Percentiles rank a stretch among this genome's conserved stretches.
Conservation (phyloP, 2,797 vertebrate genomes). For the Aldrovandia affinis region DNA sequence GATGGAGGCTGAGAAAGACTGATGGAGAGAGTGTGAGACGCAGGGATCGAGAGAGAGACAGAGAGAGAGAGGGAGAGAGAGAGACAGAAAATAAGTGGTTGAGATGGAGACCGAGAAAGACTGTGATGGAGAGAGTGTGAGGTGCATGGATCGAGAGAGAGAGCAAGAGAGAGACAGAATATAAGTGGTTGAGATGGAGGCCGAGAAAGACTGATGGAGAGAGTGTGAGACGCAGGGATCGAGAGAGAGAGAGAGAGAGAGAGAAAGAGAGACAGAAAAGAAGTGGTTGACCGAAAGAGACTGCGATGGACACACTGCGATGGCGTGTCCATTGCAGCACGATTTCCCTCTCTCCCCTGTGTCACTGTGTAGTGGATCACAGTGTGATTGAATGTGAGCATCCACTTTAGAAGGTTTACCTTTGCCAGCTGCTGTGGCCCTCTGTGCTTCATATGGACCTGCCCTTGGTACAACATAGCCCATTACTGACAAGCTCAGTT, state of each 20-base stretch:
- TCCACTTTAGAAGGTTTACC: background rate
- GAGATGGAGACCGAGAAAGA: background rate
- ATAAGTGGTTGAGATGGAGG: too few relatives aligned
- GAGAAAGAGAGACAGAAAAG: background rate
- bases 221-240: too few relatives aligned
- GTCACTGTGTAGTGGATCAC: too few relatives aligned
- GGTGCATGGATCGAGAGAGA: constrained; percentile 5
- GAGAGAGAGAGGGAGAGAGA: background rate
- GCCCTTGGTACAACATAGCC: background rate
- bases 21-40: background rate
- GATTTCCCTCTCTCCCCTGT: too few relatives aligned
- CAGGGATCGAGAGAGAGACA: background rate
- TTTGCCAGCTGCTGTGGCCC: background rate
- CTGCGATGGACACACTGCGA: too few relatives aligned
- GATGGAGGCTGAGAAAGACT: background rate
- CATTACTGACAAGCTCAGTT: background rate
- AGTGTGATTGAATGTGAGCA: too few relatives aligned
- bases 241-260: constrained; percentile 32
- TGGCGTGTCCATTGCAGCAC: too few relatives aligned
- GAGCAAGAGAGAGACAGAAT: constrained; percentile 33
- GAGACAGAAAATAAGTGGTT: background rate
- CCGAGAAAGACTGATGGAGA: background rate
- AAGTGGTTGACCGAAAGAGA: background rate
- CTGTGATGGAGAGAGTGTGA: constrained; percentile 30
- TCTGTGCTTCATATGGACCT: background rate